A percentile compares a stretch with the other conserved stretches of the same genome.
phyloP scores from a whole-genome alignment of 2,888 invertebrate species.

The Tipula confusa region DNA sequence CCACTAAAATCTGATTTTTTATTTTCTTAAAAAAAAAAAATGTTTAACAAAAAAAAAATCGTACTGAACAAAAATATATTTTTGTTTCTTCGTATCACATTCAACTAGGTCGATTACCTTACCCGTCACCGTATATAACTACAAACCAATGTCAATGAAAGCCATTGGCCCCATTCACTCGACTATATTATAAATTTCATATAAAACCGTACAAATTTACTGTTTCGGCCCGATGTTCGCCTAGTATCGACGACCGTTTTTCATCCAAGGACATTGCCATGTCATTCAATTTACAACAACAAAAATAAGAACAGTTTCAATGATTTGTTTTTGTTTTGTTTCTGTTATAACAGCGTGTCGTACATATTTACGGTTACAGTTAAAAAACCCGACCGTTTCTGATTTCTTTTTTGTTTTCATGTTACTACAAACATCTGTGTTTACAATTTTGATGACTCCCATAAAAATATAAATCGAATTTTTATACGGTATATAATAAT shows the following conservation, averaged over 20 bases:
- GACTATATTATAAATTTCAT: background rate
- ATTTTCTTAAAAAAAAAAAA: background rate
- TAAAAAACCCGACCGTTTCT: background rate
- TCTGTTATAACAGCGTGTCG: background rate
- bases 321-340: background rate
- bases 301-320: background rate
- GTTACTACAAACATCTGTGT: too few species aligned
- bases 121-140: background rate
- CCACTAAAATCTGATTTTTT: conserved; percentile 6
- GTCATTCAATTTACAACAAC: conserved; percentile 30
- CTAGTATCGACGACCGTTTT: conserved; percentile 47
- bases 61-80: background rate
- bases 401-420: too few species aligned
- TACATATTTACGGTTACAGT: background rate
- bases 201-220: background rate
- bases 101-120: background rate
- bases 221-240: conserved; percentile 39
- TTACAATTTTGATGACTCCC: background rate
- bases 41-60: background rate
- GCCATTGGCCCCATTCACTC: background rate
- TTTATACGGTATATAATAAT: background rate
- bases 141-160: background rate
- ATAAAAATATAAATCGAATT: background rate
- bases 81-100: background rate
- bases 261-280: conserved; percentile 50